A percentile compares a stretch with the other conserved stretches of the same genome.
Conservation (phyloP, 2,797 vertebrate species). For the Aeoliscus strigatus region DNA sequence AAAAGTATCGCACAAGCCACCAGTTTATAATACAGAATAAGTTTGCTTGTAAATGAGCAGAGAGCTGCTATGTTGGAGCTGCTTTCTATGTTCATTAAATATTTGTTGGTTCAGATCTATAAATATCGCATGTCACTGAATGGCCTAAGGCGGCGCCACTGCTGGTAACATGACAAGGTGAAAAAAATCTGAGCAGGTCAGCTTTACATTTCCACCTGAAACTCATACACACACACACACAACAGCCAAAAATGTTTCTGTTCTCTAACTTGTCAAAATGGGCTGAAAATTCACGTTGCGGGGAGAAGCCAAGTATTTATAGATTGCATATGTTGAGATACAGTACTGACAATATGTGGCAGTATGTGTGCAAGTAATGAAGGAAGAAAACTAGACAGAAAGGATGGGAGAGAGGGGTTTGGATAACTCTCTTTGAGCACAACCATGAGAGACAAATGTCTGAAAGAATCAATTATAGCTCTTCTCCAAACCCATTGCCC, state of each 20-base stretch:
- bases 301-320: background rate
- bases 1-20: too few relatives aligned
- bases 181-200: conserved; percentile 53
- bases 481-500: conserved; percentile 47
- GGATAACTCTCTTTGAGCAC: conserved; percentile 31
- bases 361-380: background rate
- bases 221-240: too few relatives aligned
- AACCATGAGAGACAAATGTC: conserved; percentile 61
- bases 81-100: conserved; percentile 80
- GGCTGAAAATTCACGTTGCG: background rate
- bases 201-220: conserved; percentile 16
- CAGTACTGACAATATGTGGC: background rate
- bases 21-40: too few relatives aligned
- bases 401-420: conserved; percentile 15
- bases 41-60: conserved; percentile 36
- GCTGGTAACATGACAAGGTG: conserved; percentile 65
- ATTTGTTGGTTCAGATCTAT: conserved; percentile 79
- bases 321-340: background rate
- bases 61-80: conserved; percentile 54
- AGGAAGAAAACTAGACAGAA: conserved; percentile 12
- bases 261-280: too few relatives aligned
- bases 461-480: conserved; percentile 67
- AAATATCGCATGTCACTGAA: conserved; percentile 79
- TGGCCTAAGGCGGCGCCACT: conserved; percentile 73
- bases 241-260: too few relatives aligned